Conservation (phyloP, 23 tunicate species). For the Trididemnum clinides region DNA sequence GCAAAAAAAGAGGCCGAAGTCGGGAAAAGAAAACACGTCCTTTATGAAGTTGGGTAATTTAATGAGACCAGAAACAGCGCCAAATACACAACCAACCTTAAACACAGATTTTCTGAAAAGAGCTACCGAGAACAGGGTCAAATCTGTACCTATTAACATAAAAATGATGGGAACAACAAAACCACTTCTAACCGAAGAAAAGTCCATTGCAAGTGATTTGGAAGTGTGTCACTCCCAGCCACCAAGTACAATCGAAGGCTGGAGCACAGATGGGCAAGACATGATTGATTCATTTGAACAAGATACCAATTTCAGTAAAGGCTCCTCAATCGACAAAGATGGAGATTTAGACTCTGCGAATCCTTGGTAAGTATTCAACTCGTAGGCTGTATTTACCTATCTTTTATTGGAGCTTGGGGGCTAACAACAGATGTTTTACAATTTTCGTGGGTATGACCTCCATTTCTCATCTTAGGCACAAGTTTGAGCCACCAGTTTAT, state of each 20-base stretch:
- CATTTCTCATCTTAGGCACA: too few species aligned
- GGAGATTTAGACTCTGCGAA: too few species aligned
- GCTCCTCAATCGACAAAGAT: conserved; percentile 8
- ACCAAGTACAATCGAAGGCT: neutral
- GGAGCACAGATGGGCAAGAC: neutral
- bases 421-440: too few species aligned
- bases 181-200: neutral
- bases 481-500: too few species aligned
- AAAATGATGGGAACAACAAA: conserved; percentile 23
- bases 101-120: conserved; percentile 19
- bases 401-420: too few species aligned
- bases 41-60: neutral
- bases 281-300: neutral
- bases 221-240: neutral
- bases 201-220: neutral
- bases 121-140: conserved; percentile 35
- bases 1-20: too few species aligned
- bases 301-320: conserved; percentile 25
- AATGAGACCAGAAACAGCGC: conserved; percentile 71
- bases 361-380: conserved; percentile 43
- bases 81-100: conserved; percentile 5
- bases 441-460: too few species aligned
- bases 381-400: too few species aligned
- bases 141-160: conserved; percentile 51
- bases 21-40: too few species aligned